Evolutionary conservation across 2,797 vertebrate genomes (phyloP), one percentile per base, ranked within the genome.

Genomic region (Coilia nasus): DNA sequence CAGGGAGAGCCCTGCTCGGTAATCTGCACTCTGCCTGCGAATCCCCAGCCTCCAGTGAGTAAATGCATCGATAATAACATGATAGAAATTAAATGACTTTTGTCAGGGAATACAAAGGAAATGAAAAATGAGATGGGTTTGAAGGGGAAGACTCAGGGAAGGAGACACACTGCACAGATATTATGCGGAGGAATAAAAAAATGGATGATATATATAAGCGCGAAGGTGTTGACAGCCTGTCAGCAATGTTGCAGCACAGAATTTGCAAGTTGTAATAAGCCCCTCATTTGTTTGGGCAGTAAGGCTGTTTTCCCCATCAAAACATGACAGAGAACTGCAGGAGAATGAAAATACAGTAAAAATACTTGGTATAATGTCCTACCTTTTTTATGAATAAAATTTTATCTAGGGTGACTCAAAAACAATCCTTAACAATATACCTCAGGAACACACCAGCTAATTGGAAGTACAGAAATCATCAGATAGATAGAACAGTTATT

Each of bases 61-160:
- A 60, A 85, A 85, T 82, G 83, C 64, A 85, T 88, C 82, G 81
- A 86, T 84, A 89, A 89, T 85, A 85, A 83, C 84, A 62, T 71
- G 83, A 87, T 81, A 83, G 82, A 89, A 89, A 89, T 89, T 85
- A 87, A 88, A 89, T 80, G 41, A 85, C 84, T 87, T 86, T 75
- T 85, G 47, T 83, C 81, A 82, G 57, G 35, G 82, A 84, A 80
- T 87, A 82, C 82, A 83, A 87, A 85, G 62, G 85, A 86, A 87
- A 87, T 81, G 41, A 81, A 87, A 86, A 85, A 83, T 46, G 56
- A 81, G 84, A 17, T 31, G 75, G 83, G n/a, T 75, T 23, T 4
- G 46, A 44, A 64, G 71, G 67, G 35, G 62, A 46, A 82, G 71
- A 57, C 35, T 12, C 19, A 12, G 46, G 4, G 41, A 56, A 59